Evolutionary conservation across 2,113 vertebrate genomes (phyloP), one percentile per base, ranked within the genome.

Genomic region (Corapipo altera): DNA sequence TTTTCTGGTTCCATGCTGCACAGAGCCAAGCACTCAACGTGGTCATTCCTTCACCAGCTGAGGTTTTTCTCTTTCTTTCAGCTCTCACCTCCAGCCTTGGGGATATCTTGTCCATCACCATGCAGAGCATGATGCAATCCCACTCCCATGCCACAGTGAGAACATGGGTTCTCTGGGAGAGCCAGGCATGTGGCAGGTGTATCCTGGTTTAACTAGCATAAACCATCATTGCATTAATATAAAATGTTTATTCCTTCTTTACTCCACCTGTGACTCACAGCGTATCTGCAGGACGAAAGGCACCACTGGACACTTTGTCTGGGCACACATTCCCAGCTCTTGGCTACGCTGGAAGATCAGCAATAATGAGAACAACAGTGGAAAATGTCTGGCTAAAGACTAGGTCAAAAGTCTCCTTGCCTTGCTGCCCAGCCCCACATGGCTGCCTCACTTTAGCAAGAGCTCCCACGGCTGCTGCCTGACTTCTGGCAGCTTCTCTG

Each of bases 91-190:
- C 62, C 14, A 70, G 22, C 10, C 54, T 49, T 44, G 27, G 6
- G n/a, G 49, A 28, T 85, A 30, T 27, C 78, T 26, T 75, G 58
- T 15, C 48, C 4, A 5, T 32, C 74, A 71, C 19, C 21, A 62
- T 1, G 17, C 61, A 37, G 55, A 67, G 23, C 27, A 33, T 15
- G 41, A 82, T 32, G 70, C 44, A 71, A n/a, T 33, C 27, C 52
- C 52, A 17, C 27, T 52, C 35, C 39, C 0, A 0, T 46, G 27
- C 59, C 46, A 46, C 4, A 2, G 22, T 21, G 46, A 81, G 73
- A 76, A 49, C 1, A 0, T 1, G 4, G 21, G 39, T 69, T 51
- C 0, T 0, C 41, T 89, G 28, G 33, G 1, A 66, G 7, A 84
- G 48, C 26, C 76, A 66, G n/a, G 20, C 15, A 23, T 27, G 22